Evolutionary conservation across 2,797 vertebrate genomes (phyloP).

Genomic region (Netta rufina): DNA sequence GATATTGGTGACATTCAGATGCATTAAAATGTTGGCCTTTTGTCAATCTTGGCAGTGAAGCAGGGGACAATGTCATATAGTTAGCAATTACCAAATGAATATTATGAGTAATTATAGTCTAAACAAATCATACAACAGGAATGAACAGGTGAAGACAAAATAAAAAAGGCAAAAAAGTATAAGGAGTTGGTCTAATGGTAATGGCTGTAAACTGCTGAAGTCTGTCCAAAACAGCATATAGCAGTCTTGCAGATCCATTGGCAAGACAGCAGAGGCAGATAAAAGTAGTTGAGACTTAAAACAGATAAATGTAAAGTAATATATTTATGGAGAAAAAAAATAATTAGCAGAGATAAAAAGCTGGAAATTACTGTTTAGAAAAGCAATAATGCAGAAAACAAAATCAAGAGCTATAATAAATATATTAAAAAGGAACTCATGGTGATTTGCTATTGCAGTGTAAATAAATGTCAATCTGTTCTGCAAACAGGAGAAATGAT

Average conservation of each 20-base stretch:
- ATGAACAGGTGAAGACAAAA: slow-evolving; percentile 14
- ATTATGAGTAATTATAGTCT: not conserved
- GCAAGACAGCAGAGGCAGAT: slow-evolving; percentile 5
- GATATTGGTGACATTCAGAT: not conserved
- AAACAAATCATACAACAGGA: not conserved
- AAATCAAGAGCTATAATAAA: slow-evolving; percentile 8
- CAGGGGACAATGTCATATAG: not conserved
- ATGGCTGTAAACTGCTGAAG: not conserved
- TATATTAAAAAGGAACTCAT: slow-evolving; percentile 13
- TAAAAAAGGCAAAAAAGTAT: not conserved
- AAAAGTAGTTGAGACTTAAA: slow-evolving; percentile 56
- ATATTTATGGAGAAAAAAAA: slow-evolving; percentile 11
- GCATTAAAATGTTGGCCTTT: not conserved
- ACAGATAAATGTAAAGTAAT: slow-evolving; percentile 16
- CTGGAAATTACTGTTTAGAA: slow-evolving; percentile 35
- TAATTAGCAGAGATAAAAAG: not conserved
- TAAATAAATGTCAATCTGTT: slow-evolving; percentile 31
- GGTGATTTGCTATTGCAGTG: not conserved
- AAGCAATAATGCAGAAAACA: slow-evolving; percentile 25
- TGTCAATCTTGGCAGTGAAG: not conserved
- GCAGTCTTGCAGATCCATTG: not conserved
- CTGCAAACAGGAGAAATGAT: not conserved
- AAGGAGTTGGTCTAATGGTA: not conserved
- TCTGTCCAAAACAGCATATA: not conserved
- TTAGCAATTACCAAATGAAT: not conserved